Conservation (phyloP, 2,888 invertebrate species). For the Philereme transversata region DNA sequence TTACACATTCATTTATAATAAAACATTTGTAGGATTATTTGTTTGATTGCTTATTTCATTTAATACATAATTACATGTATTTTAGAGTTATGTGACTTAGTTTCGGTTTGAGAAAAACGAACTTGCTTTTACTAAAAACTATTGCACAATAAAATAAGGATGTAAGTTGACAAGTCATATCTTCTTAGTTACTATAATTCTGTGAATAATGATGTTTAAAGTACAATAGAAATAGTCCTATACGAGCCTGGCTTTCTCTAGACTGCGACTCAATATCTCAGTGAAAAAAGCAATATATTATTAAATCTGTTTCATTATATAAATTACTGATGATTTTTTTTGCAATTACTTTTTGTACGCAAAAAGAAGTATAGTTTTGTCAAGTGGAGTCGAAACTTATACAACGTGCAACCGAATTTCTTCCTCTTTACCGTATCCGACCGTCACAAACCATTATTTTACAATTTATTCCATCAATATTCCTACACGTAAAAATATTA, state of each 20-base stretch:
- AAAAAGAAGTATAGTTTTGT: constrained; percentile 3
- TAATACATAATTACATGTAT: neutral
- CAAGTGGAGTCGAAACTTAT: constrained; percentile 4
- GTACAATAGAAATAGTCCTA: constrained; percentile 7
- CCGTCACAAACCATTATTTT: constrained; percentile 57
- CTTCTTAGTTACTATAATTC: neutral
- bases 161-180: too few species aligned
- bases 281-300: constrained; percentile 4
- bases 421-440: constrained; percentile 45
- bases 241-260: constrained; percentile 6
- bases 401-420: constrained; percentile 22
- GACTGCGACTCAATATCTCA: constrained; percentile 4
- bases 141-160: too few species aligned
- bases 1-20: constrained; percentile 1
- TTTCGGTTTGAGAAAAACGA: too few species aligned
- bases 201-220: constrained; percentile 1
- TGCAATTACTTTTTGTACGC: neutral
- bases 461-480: constrained; percentile 55
- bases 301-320: neutral
- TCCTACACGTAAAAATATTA: constrained; percentile 72
- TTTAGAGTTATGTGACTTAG: too few species aligned
- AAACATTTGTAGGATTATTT: neutral
- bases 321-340: too few species aligned
- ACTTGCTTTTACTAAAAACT: too few species aligned
- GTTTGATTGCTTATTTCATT: constrained; percentile 7